Conservation (phyloP, 2,888 invertebrate genomes). For the Euclidia mi region DNA sequence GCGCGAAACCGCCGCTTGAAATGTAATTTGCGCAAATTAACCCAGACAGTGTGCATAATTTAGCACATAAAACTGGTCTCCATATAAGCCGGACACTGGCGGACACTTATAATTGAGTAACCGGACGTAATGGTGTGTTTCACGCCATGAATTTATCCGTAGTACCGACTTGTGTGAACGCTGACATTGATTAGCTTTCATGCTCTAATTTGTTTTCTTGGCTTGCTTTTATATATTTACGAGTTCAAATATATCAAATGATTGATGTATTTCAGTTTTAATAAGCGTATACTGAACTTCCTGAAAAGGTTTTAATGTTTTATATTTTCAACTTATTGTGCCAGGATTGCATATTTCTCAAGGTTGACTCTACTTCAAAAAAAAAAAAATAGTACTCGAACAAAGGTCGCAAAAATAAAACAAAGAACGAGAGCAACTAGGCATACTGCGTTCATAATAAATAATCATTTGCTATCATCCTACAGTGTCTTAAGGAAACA, state of each 20-base stretch:
- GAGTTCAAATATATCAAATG: no score
- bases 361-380: no score
- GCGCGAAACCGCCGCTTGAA: conserved; percentile 56
- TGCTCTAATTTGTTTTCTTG: conserved; percentile 24
- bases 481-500: no score
- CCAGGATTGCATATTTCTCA: no score
- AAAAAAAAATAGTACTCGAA: no score
- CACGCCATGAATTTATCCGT: conserved; percentile 42
- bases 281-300: neutral
- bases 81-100: conserved; percentile 28
- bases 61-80: conserved; percentile 67
- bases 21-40: conserved; percentile 71
- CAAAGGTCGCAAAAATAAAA: no score
- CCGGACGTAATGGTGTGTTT: conserved; percentile 50
- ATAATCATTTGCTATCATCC: no score
- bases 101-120: conserved; percentile 49
- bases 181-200: conserved; percentile 39
- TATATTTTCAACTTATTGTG: no score
- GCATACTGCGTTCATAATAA: no score
- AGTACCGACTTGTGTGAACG: conserved; percentile 40
- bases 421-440: no score
- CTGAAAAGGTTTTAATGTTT: no score
- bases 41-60: conserved; percentile 70
- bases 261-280: no score
- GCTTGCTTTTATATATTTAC: neutral